Conservation (phyloP, 2,797 vertebrate genomes). For the Emys orbicularis region DNA sequence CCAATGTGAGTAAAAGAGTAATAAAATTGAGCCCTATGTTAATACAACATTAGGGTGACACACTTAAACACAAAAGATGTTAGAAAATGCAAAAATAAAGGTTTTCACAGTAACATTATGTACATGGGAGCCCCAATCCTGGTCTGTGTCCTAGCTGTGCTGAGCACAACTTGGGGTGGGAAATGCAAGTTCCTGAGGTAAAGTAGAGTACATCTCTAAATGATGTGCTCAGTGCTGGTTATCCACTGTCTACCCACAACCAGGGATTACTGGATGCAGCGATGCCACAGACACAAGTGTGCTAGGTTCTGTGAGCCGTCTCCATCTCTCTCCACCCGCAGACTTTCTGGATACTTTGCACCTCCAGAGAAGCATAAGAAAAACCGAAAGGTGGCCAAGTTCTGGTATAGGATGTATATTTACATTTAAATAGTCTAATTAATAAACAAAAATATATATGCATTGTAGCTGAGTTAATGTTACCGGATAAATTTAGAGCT, state of each 20-base stretch:
- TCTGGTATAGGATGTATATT: not conserved
- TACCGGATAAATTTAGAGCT: not conserved
- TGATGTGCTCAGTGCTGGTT: not conserved
- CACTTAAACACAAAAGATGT: not conserved
- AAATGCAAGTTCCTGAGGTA: not conserved
- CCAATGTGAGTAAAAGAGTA: not conserved
- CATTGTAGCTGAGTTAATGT: not conserved
- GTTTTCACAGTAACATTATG: not conserved
- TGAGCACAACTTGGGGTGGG: not conserved
- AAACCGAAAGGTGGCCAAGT: not conserved
- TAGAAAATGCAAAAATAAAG: not conserved
- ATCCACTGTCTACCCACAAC: not conserved
- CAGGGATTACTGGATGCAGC: not conserved
- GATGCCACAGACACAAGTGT: not conserved
- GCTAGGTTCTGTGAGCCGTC: not conserved
- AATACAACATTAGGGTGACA: not conserved
- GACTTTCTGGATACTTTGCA: not conserved
- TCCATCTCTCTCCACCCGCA: not conserved
- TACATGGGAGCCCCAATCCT: not conserved
- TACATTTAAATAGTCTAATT: not conserved
- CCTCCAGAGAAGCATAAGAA: not conserved
- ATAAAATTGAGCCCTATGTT: not conserved
- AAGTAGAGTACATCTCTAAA: not conserved
- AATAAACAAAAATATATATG: not conserved
- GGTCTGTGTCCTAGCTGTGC: not conserved